Evolutionary conservation across 1,140 invertebrate species (phyloP).

Genomic region (Telenomus remus): DNA sequence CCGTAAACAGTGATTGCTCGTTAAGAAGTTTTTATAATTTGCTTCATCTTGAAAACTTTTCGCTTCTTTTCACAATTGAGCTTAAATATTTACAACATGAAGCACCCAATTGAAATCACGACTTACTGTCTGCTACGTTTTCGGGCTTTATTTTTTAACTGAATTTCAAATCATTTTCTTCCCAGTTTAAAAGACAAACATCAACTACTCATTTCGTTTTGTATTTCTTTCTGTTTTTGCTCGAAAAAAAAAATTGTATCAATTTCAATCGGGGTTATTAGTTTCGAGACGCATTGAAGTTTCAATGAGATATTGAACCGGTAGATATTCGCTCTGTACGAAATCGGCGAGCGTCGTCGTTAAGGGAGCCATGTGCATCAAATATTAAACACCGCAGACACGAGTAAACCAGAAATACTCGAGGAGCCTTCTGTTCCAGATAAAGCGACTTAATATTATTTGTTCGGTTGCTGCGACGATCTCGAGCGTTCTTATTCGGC

Average conservation of each 20-base stretch:
- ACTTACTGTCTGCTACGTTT: background rate
- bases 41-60: conserved; percentile 5
- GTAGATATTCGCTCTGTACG: conserved; percentile 17
- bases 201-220: too few species aligned
- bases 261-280: conserved; percentile 27
- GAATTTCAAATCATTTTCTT: too few species aligned
- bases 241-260: background rate
- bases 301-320: conserved; percentile 25
- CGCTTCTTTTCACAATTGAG: conserved; percentile 1
- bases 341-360: conserved; percentile 30
- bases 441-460: conserved; percentile 47
- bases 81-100: background rate
- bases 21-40: conserved; percentile 9
- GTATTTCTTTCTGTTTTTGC: background rate
- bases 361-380: conserved; percentile 56
- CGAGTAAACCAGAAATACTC: conserved; percentile 38
- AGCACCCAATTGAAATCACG: background rate
- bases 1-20: background rate
- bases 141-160: too few species aligned
- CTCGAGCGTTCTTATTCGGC: too few species aligned
- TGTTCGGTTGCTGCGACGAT: conserved; percentile 12
- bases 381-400: conserved; percentile 42
- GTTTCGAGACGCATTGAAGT: conserved; percentile 24
- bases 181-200: too few species aligned
- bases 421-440: conserved; percentile 35